These are phyloP conservation scores for Dromiciops gliroides DNA, from an alignment of 2,113 vertebrate species.

Conservation along the genomic window DNA sequence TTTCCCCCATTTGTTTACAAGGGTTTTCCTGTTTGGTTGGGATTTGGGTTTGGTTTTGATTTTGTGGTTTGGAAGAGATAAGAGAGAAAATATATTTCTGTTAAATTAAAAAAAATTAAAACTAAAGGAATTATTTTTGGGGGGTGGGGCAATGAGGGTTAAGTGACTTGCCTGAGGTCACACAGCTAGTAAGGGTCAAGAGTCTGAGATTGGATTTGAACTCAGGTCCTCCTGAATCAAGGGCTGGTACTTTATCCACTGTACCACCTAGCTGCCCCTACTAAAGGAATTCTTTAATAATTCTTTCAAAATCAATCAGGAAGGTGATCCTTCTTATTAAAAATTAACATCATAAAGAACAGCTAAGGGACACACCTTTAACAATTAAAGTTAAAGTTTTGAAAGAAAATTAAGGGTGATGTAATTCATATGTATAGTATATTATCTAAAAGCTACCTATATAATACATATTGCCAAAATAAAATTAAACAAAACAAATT, in stretches of 20 bases:
- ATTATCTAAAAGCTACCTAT: background rate
- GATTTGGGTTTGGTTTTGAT: background rate
- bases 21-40: background rate
- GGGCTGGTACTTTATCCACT: too few species aligned
- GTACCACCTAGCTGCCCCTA: too few species aligned
- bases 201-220: too few species aligned
- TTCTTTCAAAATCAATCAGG: conserved; percentile 41
- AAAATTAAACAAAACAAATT: background rate
- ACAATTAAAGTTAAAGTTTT: background rate
- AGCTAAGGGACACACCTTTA: background rate
- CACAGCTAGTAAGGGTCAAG: too few species aligned
- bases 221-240: too few species aligned
- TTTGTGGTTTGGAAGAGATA: background rate
- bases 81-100: background rate
- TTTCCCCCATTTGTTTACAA: background rate
- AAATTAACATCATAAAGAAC: conserved; percentile 37
- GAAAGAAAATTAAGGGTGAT: background rate
- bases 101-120: background rate
- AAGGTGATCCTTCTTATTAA: conserved; percentile 16
- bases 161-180: too few species aligned
- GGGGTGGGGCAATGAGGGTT: too few species aligned
- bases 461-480: background rate
- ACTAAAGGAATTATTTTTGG: background rate
- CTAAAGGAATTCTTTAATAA: background rate
- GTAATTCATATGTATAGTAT: background rate